A percentile compares a stretch with the other conserved stretches of the same genome.
These are phyloP conservation scores for Sternotherus odoratus DNA, from an alignment of 2,797 vertebrate genomes.

Conservation along the genomic window DNA sequence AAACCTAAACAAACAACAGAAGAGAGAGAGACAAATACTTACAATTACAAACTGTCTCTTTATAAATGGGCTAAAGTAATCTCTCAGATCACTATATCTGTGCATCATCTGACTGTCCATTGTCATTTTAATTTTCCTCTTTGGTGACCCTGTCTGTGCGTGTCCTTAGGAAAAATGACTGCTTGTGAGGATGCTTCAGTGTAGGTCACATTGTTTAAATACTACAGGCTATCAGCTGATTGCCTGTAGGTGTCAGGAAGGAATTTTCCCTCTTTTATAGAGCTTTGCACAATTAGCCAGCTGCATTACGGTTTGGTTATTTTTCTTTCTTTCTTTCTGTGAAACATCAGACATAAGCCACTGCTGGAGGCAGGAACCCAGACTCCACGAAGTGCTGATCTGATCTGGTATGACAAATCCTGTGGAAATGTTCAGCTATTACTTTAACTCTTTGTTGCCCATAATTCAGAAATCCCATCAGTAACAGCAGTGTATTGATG, in stretches of 20 bases:
- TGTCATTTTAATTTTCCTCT: neutral
- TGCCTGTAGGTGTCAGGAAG: conserved; percentile 9
- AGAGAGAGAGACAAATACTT: neutral
- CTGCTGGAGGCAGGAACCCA: conserved; percentile 39
- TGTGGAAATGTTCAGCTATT: neutral
- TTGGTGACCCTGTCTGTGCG: neutral
- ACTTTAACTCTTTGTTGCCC: conserved; percentile 1
- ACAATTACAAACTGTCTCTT: neutral
- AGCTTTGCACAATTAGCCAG: neutral
- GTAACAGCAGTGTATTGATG: neutral
- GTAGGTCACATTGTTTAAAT: neutral
- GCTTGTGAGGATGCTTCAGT: neutral
- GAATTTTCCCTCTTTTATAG: neutral
- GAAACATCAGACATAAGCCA: neutral
- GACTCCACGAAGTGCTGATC: neutral
- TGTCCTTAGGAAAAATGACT: neutral
- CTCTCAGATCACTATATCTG: neutral
- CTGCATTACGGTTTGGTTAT: neutral
- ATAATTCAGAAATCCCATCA: conserved; percentile 29
- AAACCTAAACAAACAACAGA: neutral
- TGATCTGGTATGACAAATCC: neutral
- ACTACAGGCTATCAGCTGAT: conserved; percentile 21
- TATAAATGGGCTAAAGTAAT: neutral
- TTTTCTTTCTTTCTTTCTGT: neutral
- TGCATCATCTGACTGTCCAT: neutral